A percentile compares a stretch with the other conserved stretches of the same genome.
These are phyloP conservation scores for Geopemphigus sp. DNA, from an alignment of 1,140 invertebrate genomes.

Conservation along the genomic window DNA sequence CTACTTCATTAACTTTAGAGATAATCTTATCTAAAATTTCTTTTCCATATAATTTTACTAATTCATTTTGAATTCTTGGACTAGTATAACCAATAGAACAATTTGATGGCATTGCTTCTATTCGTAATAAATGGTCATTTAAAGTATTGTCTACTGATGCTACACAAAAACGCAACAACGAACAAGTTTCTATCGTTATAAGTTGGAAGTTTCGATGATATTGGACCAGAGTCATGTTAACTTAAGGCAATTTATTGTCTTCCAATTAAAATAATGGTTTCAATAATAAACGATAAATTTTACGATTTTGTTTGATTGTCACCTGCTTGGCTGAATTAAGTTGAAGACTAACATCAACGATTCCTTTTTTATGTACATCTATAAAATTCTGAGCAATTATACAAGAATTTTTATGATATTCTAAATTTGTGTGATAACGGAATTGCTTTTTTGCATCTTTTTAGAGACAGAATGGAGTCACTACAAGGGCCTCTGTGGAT, in stretches of 20 bases:
- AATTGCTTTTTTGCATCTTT: constrained; percentile 29
- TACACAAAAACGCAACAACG: constrained; percentile 5
- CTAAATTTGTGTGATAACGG: not conserved
- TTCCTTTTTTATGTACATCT: constrained; percentile 11
- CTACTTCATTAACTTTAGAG: not conserved
- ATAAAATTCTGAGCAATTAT: constrained; percentile 27
- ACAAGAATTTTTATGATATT: constrained; percentile 11
- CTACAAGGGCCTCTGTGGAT: not conserved
- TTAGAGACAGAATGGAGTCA: not conserved
- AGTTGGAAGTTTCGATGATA: not conserved
- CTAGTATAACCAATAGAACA: not conserved
- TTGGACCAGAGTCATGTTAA: not conserved
- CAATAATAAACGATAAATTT: not conserved
- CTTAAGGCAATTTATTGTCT: constrained; percentile 7
- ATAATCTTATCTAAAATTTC: constrained; percentile 8
- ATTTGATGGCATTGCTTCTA: not conserved
- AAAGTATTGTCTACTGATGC: not conserved
- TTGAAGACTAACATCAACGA: not conserved
- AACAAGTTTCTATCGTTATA: not conserved
- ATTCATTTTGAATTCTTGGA: constrained; percentile 20
- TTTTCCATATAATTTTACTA: not conserved
- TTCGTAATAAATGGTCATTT: not conserved
- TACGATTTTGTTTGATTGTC: too few relatives aligned
- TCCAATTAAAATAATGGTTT: constrained; percentile 24
- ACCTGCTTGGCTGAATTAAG: not conserved